These are phyloP conservation scores for Hemithea aestivaria DNA, from an alignment of 2,888 invertebrate genomes.

Conservation along the genomic window DNA sequence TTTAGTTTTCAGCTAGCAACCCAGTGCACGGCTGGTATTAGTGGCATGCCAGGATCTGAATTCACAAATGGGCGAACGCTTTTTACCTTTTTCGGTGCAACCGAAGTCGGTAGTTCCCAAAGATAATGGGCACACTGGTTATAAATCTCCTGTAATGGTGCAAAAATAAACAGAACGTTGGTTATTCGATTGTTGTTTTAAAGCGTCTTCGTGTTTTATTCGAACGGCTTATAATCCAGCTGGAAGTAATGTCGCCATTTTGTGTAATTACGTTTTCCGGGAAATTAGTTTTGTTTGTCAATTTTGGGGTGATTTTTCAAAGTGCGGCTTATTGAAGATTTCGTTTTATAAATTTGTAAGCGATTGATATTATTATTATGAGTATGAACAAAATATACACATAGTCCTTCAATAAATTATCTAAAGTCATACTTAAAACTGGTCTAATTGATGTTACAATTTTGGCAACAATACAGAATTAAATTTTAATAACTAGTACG, in stretches of 20 bases:
- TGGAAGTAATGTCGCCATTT: slow-evolving; percentile 34
- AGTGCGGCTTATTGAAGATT: no score
- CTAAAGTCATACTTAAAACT: no score
- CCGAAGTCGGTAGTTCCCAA: slow-evolving; percentile 47
- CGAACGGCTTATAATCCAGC: slow-evolving; percentile 32
- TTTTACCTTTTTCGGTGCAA: slow-evolving; percentile 39
- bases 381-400: no score
- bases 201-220: slow-evolving; percentile 24
- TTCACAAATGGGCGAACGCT: slow-evolving; percentile 43
- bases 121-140: slow-evolving; percentile 53
- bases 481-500: no score
- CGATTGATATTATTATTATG: no score
- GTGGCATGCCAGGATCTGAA: slow-evolving; percentile 31
- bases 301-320: slow-evolving; percentile 1
- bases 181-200: slow-evolving; percentile 37
- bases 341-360: no score
- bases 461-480: no score
- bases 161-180: slow-evolving; percentile 53
- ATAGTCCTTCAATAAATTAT: no score
- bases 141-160: slow-evolving; percentile 57
- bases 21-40: slow-evolving; percentile 16
- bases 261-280: slow-evolving; percentile 29
- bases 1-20: slow-evolving; percentile 4
- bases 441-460: no score
- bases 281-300: slow-evolving; percentile 5